Evolutionary conservation across 2,113 vertebrate species (phyloP), one percentile per base, ranked within the genome.

Genomic region (Nestor notabilis): DNA sequence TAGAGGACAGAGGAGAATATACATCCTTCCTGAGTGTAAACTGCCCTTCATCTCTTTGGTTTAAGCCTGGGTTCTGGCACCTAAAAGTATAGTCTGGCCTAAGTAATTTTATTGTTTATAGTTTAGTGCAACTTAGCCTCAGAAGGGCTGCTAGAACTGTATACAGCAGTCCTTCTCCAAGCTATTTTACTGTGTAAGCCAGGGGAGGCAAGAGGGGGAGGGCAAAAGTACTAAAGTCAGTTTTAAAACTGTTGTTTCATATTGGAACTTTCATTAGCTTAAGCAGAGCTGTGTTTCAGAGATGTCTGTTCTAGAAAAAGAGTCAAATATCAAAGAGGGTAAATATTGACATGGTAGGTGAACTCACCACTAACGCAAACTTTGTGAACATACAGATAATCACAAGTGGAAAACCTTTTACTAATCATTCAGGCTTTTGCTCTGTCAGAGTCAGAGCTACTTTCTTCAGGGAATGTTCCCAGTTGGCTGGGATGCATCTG

Each of bases 351-450:
- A 70, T 86, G 83, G 78, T 91, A 93, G 76, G 70, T 90, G 68
- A 97, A 96, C 97, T 93, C 84, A 90, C 76, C 86, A 96, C 81
- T 95, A 93, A 92, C 5, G 1, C 93, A 96, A 97, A 83, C 83
- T 94, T 77, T 91, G 75, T 93, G 89, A 84, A 94, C 91, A 85
- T 90, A 93, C 68, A 92, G 90, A 94, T 96, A 90, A 96, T 97
- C 91, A 95, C 91, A 96, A 89, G 66, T 77, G 44, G 15, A 96
- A 97, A 97, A 92, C 18, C 43, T 93, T 84, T 90, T 84, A 92
- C 95, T 97, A 95, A 84, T 89, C 49, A 78, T 83, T 87, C 60
- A 88, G 74, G 43, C 81, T 96, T 95, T 94, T 94, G 53, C 68
- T 87, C 33, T 71, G 65, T 87, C 84, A 56, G 63, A 69, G 75